These are phyloP conservation scores for Picus viridis DNA, from an alignment of 2,797 vertebrate genomes.

Conservation along the genomic window DNA sequence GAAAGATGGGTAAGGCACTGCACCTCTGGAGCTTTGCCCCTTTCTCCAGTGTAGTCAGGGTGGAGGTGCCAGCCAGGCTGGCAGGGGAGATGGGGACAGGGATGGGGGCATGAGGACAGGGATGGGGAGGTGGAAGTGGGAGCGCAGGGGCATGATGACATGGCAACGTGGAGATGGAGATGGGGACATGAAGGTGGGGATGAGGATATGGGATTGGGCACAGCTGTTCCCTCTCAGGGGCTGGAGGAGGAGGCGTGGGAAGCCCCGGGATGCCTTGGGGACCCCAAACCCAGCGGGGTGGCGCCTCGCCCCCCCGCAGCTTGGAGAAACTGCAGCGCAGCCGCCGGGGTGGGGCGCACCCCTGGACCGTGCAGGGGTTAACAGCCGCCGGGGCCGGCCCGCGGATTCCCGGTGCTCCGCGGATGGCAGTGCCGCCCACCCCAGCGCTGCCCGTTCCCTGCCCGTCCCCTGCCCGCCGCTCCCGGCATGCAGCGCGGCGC, in stretches of 20 bases:
- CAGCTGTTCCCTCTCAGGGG: too few relatives aligned
- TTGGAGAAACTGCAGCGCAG: background rate
- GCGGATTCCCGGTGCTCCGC: background rate
- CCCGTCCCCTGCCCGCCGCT: background rate
- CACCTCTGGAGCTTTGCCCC: background rate
- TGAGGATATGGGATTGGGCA: too few relatives aligned
- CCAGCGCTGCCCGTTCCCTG: background rate
- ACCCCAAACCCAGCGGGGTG: background rate
- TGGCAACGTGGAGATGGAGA: background rate
- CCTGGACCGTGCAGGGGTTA: background rate
- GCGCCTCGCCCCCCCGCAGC: background rate
- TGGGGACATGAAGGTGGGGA: too few relatives aligned
- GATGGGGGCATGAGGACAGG: too few relatives aligned
- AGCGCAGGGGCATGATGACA: background rate
- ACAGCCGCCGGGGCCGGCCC: too few relatives aligned
- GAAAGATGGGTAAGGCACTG: background rate
- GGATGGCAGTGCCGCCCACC: background rate
- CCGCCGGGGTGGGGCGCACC: background rate
- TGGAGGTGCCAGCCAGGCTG: background rate
- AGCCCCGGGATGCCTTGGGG: background rate
- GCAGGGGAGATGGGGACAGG: too few relatives aligned
- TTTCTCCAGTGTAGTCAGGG: background rate
- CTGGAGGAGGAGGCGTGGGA: background rate
- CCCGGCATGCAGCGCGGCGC: conserved; percentile 74
- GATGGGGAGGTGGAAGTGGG: background rate